Evolutionary conservation across 2,797 vertebrate genomes (phyloP), one percentile per base, ranked within the genome.

Genomic region (Poecilia velifera): DNA sequence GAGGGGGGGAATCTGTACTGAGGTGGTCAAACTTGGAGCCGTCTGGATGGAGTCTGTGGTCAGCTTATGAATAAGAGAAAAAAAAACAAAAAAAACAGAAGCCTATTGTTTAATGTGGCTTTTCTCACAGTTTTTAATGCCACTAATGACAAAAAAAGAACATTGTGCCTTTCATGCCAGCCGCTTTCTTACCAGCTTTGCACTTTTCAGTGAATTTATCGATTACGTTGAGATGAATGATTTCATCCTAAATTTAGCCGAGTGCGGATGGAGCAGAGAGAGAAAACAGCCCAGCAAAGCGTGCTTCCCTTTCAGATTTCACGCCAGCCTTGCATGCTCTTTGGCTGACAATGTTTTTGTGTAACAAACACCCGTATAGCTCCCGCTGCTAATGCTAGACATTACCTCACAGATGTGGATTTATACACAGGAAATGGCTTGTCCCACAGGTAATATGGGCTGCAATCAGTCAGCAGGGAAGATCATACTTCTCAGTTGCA

Each of bases 1-100:
- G 59, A 34, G 16, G 28, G 28, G 57, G 91, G 87, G 84, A 82
- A 82, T 89, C 84, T 91, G 90, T 86, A 88, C 84, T 16, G 66
- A 87, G 82, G 84, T 91, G 88, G 84, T 84, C 70, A 91, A 93
- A 94, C 92, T 93, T 45, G 81, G 90, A 91, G 91, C 93, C 91
- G 94, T 91, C 95, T 92, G 93, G 82, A 86, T 68, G 91, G 95
- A 96, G 94, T 95, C 95, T 95, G 95, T 95, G 95, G 95, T 95
- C 91, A 92, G 81, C 80, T 82, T 73, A 34, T 89, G 90, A 91
- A 92, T 88, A 72, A 78, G 57, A 86, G 81, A 34, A 34, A 34
- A 34, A 34, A 34, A 76, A 81, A n/a, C n/a, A n/a, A 87, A 57
- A 55, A 78, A 64, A 73, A 68, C 72, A 86, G 80, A 70, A 57